Percentiles rank a stretch among this genome's conserved stretches.
phyloP scores from a whole-genome alignment of 2,888 invertebrate genomes.

The Pachydiplax longipennis region DNA sequence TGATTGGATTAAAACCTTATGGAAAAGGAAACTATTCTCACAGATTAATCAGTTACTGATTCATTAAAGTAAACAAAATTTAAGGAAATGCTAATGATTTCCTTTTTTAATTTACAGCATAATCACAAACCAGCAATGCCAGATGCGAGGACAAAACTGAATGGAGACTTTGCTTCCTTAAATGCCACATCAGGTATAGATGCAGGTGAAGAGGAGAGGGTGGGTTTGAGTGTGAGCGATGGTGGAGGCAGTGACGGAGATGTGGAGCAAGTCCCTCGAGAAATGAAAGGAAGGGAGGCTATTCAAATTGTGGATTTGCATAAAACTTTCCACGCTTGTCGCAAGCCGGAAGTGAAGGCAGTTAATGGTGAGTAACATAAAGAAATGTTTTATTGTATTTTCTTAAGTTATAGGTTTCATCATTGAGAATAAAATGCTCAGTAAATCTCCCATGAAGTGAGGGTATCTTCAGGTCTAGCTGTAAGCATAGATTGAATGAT shows the following conservation, averaged over 20 bases:
- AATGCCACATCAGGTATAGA: neutral
- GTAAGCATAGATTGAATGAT: no score
- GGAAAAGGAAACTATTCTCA: no score
- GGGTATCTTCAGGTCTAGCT: no score
- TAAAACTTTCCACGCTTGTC: conserved; percentile 75
- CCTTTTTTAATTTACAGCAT: neutral
- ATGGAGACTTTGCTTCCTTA: conserved; percentile 15
- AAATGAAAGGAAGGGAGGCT: conserved; percentile 77
- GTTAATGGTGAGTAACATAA: conserved; percentile 64
- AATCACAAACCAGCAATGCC: conserved; percentile 2
- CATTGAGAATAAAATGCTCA: no score
- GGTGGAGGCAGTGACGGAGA: conserved; percentile 62
- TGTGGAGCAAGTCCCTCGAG: conserved; percentile 76
- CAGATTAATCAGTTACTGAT: no score
- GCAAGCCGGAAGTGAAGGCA: conserved; percentile 73
- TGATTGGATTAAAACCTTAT: no score
- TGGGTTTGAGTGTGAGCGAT: neutral
- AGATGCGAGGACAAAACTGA: conserved; percentile 16
- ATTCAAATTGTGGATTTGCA: conserved; percentile 77
- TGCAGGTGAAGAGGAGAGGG: neutral
- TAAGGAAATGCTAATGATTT: no score
- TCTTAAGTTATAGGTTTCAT: neutral
- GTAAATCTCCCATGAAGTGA: no score
- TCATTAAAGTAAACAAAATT: no score
- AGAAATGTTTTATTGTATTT: neutral